Base-by-base conservation (phyloP, 2,113 vertebrate species). In the Trochalopteron elliotii region DNA sequence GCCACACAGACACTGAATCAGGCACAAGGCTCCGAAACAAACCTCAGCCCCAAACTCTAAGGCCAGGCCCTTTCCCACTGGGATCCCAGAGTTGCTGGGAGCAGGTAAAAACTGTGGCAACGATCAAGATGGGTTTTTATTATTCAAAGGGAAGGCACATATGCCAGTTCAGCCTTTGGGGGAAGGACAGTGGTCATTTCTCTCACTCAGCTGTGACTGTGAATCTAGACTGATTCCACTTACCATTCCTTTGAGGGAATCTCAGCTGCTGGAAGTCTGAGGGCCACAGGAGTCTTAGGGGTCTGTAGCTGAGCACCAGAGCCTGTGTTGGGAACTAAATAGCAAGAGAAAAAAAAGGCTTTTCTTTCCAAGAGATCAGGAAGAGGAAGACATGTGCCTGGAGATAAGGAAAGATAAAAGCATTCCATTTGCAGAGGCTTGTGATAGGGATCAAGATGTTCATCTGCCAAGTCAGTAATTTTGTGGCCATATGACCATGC, bases 391-490 rank as follows among this genome's bases (percentile, higher is more conserved):
- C 91, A 63, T 97, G 96, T 91, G 94, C 79, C 90, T 31, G 42
- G 39, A 93, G 96, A 97, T 96, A 97, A 96, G 92, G 75, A 57
- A 25, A 83, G 96, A 95, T 96, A 93, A 97, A 97, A 97, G 95
- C 94, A 94, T 94, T 94, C 94, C 91, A 87, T 78, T 74, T 63
- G 39, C 53, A 69, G 76, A 76, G 2, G 37, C 35, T 45, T 30
- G 21, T 50, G 87, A 95, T 90, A 81, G 85, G 55, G 81, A 96
- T 96, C 82, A 70, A 74, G 64, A 94, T 72, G 85, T 90, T 91
- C 87, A 86, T 93, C 90, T 94, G 94, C 96, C 93, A 96, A 94
- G 75, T 77, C 92, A 93, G 82, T 90, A 15, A 70, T 90, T 90
- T 88, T 68, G 21, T 21, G 89, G 90, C 92, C 59, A 8, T 79